Base-by-base conservation (phyloP, 2,797 vertebrate genomes). In the Scolopax bukidnonensis region DNA sequence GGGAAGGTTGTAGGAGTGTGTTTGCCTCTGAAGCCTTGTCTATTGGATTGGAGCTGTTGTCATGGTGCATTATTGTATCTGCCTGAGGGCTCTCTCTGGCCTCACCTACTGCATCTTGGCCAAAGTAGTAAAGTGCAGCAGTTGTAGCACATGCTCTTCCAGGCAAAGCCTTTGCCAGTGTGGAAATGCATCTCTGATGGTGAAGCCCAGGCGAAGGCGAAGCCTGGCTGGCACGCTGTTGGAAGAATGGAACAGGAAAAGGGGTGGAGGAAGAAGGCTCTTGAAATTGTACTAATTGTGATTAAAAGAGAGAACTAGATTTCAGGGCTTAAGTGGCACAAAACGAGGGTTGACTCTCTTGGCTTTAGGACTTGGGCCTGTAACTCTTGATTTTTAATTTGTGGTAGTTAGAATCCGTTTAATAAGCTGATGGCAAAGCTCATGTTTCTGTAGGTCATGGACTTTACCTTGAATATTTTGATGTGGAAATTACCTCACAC, bases 401-500 rank as follows among this genome's bases (percentile, higher is more conserved):
- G 70, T 57, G 0, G 0, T 45, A 16, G 33, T 86, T 86, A 82
- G n/a, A 82, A 60, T 84, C 67, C 47, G 11, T 87, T 92, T 60
- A 63, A 79, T 91, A 84, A 89, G 45, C 67, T 65, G 63, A 38
- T 82, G 78, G 78, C 59, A 84, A 57, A 89, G 67, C 78, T 89
- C 3, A 0, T 73, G 54, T 82, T 96, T 78, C 83, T 60, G 15
- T 81, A 71, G 93, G 77, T 75, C 36, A 1, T 68, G 48, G 69
- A 56, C 77, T 86, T 90, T 65, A 82, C 74, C 63, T 73, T 77
- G 41, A 71, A 28, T 95, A 59, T 95, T 95, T 89, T 89, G 84
- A 68, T 74, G 41, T 84, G 75, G 41, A 83, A 93, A 95, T 90
- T 84, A 32, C 13, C 68, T 95, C 71, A 19, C 57, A 19, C 32